Evolutionary conservation across 1,140 invertebrate genomes (phyloP).

Genomic region (Sycophaga agraensis): DNA sequence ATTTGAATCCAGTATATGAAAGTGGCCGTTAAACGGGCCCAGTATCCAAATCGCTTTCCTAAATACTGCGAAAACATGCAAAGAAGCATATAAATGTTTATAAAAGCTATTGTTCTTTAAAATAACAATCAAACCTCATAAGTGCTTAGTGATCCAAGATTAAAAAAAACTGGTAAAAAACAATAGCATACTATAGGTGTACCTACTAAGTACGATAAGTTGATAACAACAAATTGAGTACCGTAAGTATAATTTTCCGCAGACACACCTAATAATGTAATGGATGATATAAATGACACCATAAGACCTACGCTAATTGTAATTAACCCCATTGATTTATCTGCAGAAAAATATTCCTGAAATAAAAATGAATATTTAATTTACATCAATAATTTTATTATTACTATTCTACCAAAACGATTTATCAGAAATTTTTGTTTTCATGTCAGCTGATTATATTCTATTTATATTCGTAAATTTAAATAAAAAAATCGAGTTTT

Average conservation of each 20-base stretch:
- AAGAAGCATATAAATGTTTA: too few species aligned
- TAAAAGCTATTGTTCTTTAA: background rate
- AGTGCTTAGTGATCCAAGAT: conserved; percentile 80
- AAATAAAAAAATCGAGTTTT: too few species aligned
- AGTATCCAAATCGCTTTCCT: conserved; percentile 76
- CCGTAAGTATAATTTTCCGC: conserved; percentile 84
- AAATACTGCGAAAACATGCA: conserved; percentile 69
- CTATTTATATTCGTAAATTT: background rate
- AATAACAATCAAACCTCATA: conserved; percentile 76
- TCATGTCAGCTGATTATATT: too few species aligned
- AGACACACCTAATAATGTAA: conserved; percentile 86
- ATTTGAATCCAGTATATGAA: conserved; percentile 79
- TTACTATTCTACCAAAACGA: too few species aligned
- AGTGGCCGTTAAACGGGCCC: conserved; percentile 71
- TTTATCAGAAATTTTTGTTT: too few species aligned
- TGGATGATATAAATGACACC: conserved; percentile 93
- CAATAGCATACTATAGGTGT: conserved; percentile 79
- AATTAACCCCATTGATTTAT: conserved; percentile 72
- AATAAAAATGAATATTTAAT: too few species aligned
- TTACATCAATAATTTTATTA: too few species aligned
- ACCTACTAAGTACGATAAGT: conserved; percentile 77
- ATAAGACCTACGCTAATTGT: conserved; percentile 86
- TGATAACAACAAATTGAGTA: conserved; percentile 82
- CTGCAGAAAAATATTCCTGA: conserved; percentile 81
- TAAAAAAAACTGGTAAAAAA: conserved; percentile 89